Conservation (phyloP, 1,140 invertebrate genomes). For the Hylyphantes graminicola region DNA sequence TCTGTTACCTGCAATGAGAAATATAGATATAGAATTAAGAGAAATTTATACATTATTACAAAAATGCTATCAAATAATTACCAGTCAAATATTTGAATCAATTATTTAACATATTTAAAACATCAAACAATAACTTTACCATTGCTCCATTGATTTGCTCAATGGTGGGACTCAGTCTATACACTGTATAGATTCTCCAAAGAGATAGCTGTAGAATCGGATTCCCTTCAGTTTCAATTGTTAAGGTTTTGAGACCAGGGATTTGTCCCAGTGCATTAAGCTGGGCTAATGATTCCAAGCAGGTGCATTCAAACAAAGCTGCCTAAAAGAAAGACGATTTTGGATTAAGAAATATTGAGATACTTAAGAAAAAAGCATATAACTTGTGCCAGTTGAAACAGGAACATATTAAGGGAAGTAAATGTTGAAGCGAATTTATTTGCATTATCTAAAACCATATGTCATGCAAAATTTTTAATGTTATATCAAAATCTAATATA, state of each 20-base stretch:
- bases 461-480: too few species aligned
- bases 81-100: background rate
- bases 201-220: slow-evolving; percentile 45
- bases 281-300: slow-evolving; percentile 46
- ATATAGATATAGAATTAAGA: too few species aligned
- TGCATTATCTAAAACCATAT: too few species aligned
- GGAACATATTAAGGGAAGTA: too few species aligned
- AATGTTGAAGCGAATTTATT: too few species aligned
- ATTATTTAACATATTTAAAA: background rate
- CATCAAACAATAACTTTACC: slow-evolving; percentile 20
- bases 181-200: slow-evolving; percentile 55
- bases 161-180: slow-evolving; percentile 50
- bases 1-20: slow-evolving; percentile 34
- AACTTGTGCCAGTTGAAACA: too few species aligned
- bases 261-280: slow-evolving; percentile 58
- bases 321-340: slow-evolving; percentile 22
- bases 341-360: background rate
- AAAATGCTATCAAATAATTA: background rate
- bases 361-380: too few species aligned
- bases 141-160: slow-evolving; percentile 44
- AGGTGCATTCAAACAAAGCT: slow-evolving; percentile 54
- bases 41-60: background rate
- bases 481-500: too few species aligned
- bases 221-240: slow-evolving; percentile 56
- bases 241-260: slow-evolving; percentile 48